A percentile compares a stretch with the other conserved stretches of the same genome.
Evolutionary conservation across 2,888 invertebrate species (phyloP).

Genomic region (Danaus chrysippus): DNA sequence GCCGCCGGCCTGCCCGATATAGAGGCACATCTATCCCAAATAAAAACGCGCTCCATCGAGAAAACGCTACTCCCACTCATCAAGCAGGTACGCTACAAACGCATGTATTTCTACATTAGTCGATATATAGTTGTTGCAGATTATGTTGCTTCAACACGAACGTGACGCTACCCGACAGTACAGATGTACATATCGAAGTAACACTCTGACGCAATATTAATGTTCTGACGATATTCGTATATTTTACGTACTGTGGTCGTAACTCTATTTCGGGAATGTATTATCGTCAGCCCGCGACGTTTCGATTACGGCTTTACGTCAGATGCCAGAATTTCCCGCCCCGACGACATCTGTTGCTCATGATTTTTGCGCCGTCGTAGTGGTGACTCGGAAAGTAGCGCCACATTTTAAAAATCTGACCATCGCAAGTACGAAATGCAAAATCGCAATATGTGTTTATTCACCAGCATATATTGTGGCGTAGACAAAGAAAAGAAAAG

Average conservation of each 20-base stretch:
- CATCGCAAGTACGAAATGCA: background rate
- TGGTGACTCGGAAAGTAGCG: constrained; percentile 38
- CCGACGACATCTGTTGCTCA: constrained; percentile 70
- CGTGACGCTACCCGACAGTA: constrained; percentile 31
- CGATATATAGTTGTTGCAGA: constrained; percentile 24
- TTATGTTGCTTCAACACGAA: constrained; percentile 26
- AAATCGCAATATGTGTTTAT: background rate
- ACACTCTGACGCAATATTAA: constrained; percentile 58
- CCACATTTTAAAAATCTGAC: constrained; percentile 44
- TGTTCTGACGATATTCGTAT: constrained; percentile 51
- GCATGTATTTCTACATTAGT: constrained; percentile 39
- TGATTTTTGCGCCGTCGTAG: constrained; percentile 57
- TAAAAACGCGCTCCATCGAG: constrained; percentile 96
- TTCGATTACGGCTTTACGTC: constrained; percentile 42
- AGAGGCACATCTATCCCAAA: constrained; percentile 84
- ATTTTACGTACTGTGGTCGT: constrained; percentile 62
- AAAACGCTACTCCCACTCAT: constrained; percentile 95
- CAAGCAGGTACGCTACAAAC: constrained; percentile 87
- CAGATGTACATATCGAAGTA: constrained; percentile 29
- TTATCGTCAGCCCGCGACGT: constrained; percentile 50
- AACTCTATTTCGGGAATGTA: constrained; percentile 61
- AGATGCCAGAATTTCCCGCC: constrained; percentile 68
- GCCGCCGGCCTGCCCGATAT: constrained; percentile 79
- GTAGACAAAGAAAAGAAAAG: background rate
- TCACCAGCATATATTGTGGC: background rate